These are phyloP conservation scores for Drosophila tanythrix DNA, from an alignment of 2,888 invertebrate genomes.

Conservation along the genomic window DNA sequence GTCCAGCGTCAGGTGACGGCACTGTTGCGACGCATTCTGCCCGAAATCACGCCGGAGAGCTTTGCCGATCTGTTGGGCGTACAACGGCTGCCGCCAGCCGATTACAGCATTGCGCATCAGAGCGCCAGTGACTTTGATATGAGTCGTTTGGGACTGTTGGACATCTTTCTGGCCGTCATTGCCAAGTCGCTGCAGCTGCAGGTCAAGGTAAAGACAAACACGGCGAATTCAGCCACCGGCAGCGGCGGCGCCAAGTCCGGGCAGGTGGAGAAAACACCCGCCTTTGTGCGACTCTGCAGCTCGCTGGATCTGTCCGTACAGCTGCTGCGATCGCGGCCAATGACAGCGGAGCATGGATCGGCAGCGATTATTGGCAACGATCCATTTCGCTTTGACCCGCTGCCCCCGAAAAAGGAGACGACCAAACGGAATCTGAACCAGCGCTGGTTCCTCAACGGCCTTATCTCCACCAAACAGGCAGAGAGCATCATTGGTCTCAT, in stretches of 20 bases:
- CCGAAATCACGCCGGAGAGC: constrained; percentile 94
- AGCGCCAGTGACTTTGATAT: constrained; percentile 84
- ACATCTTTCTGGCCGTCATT: constrained; percentile 95
- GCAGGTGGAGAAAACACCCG: constrained; percentile 86
- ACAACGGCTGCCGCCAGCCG: constrained; percentile 89
- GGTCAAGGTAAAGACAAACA: constrained; percentile 88
- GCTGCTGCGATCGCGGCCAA: constrained; percentile 70
- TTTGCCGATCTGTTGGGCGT: constrained; percentile 92
- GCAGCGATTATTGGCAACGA: constrained; percentile 9
- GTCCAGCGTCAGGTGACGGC: constrained; percentile 96
- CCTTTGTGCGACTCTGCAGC: constrained; percentile 83
- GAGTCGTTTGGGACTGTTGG: constrained; percentile 91
- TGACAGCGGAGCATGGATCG: constrained; percentile 38
- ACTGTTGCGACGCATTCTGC: constrained; percentile 93
- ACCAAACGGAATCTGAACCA: constrained; percentile 84
- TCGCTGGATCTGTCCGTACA: constrained; percentile 84
- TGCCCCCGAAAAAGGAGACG: constrained; percentile 76
- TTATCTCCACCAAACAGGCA: constrained; percentile 93
- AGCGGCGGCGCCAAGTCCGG: constrained; percentile 32
- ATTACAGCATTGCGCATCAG: constrained; percentile 90
- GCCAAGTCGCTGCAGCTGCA: constrained; percentile 96
- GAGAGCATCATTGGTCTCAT: constrained; percentile 94
- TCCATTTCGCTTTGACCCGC: constrained; percentile 76
- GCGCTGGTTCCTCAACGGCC: constrained; percentile 95
- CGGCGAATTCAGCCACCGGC: constrained; percentile 21